Conservation (phyloP, 2,113 vertebrate species). For the Peromyscus polionotus region DNA sequence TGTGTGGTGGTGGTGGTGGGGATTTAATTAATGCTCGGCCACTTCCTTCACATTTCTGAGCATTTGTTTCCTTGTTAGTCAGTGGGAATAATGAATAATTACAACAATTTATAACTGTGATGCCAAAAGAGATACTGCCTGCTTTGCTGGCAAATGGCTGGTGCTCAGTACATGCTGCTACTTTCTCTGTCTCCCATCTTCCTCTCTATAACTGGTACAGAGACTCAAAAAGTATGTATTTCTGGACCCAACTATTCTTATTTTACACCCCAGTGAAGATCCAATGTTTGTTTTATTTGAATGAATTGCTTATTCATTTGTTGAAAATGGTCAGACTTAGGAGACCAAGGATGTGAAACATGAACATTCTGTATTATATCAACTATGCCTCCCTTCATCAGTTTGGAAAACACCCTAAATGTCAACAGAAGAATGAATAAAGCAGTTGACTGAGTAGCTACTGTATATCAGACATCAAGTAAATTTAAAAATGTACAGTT, state of each 20-base stretch:
- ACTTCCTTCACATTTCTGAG: not conserved
- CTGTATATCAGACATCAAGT: not conserved
- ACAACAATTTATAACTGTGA: not conserved
- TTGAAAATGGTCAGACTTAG: not conserved
- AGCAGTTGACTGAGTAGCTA: no score
- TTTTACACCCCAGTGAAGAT: not conserved
- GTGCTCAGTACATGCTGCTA: not conserved
- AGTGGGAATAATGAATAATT: not conserved
- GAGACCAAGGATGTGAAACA: not conserved
- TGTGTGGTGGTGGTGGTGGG: accelerated
- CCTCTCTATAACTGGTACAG: not conserved
- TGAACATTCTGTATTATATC: not conserved
- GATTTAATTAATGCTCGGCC: not conserved
- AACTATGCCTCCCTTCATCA: accelerated
- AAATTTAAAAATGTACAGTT: not conserved
- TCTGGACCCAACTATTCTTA: not conserved
- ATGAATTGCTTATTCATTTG: not conserved
- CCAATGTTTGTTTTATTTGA: not conserved
- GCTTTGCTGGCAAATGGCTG: accelerated
- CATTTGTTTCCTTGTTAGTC: not conserved
- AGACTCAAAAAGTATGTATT: not conserved
- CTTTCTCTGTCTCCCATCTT: not conserved
- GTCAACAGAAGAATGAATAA: not conserved
- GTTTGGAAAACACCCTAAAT: not conserved
- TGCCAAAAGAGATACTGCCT: not conserved